A percentile compares a stretch with the other conserved stretches of the same genome.
Evolutionary conservation across 1,140 invertebrate species (phyloP).

Genomic region (Fopius arisanus): DNA sequence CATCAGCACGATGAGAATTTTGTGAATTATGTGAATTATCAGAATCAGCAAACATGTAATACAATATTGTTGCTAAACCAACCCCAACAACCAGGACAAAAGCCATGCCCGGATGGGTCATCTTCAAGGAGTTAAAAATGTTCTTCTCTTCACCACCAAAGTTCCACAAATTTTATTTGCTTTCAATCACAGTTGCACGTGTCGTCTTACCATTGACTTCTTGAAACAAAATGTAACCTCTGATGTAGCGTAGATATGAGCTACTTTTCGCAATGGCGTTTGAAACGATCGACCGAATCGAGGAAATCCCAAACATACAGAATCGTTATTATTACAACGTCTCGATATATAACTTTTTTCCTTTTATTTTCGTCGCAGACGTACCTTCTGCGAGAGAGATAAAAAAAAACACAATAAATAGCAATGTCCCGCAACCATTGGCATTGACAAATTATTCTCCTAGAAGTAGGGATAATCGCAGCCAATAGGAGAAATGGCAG

Average conservation of each 20-base stretch:
- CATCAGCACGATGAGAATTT: constrained; percentile 10
- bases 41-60: constrained; percentile 43
- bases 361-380: neutral
- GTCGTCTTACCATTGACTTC: neutral
- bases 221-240: neutral
- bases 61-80: constrained; percentile 41
- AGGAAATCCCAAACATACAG: constrained; percentile 6
- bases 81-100: constrained; percentile 42
- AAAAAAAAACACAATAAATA: neutral
- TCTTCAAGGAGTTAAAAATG: constrained; percentile 26
- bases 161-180: neutral
- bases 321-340: neutral
- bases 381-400: neutral
- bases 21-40: constrained; percentile 21
- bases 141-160: neutral
- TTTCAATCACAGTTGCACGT: neutral
- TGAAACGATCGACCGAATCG: neutral
- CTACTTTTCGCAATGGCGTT: neutral
- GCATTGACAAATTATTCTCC: neutral
- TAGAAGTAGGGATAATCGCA: neutral
- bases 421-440: neutral
- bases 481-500: neutral
- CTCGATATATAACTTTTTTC: neutral
- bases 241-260: neutral
- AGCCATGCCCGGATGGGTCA: constrained; percentile 41